Conservation (phyloP, 23 tunicate genomes). For the Trididemnum nubilum region DNA sequence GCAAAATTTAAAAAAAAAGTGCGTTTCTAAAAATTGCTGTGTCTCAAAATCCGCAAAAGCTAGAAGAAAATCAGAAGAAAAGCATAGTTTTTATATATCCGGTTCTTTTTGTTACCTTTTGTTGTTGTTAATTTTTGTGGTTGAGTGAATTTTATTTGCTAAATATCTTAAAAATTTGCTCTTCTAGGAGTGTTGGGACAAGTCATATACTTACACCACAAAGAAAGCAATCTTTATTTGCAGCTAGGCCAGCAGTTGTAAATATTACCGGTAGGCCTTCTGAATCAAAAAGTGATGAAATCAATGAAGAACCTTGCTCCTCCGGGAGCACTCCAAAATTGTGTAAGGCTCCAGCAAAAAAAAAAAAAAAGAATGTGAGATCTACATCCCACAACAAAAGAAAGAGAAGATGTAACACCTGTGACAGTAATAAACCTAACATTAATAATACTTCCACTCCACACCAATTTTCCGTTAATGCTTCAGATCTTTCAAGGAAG, state of each 20-base stretch:
- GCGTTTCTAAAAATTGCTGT: constrained; percentile 25
- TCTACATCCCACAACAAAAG: constrained; percentile 36
- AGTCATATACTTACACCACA: not conserved
- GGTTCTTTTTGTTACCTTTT: constrained; percentile 28
- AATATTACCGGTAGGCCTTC: constrained; percentile 28
- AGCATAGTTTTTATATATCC: constrained; percentile 27
- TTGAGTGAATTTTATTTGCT: constrained; percentile 30
- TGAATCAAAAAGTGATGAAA: constrained; percentile 23
- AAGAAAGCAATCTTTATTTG: constrained; percentile 22
- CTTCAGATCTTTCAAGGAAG: constrained; percentile 34
- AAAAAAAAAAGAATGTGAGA: constrained; percentile 25
- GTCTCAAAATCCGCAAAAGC: constrained; percentile 30
- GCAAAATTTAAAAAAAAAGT: constrained; percentile 27
- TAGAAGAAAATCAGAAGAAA: constrained; percentile 21
- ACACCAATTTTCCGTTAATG: constrained; percentile 29
- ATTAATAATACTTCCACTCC: constrained; percentile 18
- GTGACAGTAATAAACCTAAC: constrained; percentile 27
- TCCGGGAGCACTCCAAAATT: constrained; percentile 26
- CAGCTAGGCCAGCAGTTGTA: constrained; percentile 33
- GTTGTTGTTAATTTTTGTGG: constrained; percentile 21
- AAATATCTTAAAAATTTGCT: constrained; percentile 5
- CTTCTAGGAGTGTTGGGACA: constrained; percentile 22
- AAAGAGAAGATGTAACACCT: constrained; percentile 26
- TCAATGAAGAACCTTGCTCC: constrained; percentile 36
- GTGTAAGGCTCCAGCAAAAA: constrained; percentile 31